Evolutionary conservation across 2,113 vertebrate genomes (phyloP).

Genomic region (Trachemys scripta): DNA sequence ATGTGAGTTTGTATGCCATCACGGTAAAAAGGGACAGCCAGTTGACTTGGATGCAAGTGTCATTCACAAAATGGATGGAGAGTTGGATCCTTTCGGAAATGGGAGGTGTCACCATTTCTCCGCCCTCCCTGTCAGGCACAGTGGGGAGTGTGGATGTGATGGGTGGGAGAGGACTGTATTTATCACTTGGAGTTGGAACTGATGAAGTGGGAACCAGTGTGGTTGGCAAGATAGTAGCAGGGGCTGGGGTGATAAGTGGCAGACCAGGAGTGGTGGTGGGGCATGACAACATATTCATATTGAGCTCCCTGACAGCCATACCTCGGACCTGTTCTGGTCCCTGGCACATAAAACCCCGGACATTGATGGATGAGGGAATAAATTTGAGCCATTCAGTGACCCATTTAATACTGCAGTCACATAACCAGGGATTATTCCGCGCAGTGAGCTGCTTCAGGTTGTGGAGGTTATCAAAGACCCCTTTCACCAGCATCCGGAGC

Average conservation of each 20-base stretch:
- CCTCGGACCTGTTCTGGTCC: slow-evolving; percentile 94
- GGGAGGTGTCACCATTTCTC: slow-evolving; percentile 83
- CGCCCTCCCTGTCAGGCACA: slow-evolving; percentile 77
- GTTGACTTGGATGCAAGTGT: slow-evolving; percentile 91
- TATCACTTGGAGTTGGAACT: slow-evolving; percentile 56
- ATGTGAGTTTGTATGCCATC: slow-evolving; percentile 94
- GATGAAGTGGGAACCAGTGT: slow-evolving; percentile 64
- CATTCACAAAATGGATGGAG: slow-evolving; percentile 91
- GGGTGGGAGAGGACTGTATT: slow-evolving; percentile 63
- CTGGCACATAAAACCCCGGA: slow-evolving; percentile 94
- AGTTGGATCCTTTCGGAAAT: slow-evolving; percentile 90
- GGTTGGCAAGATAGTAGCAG: slow-evolving; percentile 74
- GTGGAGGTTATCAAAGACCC: slow-evolving; percentile 92
- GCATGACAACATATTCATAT: slow-evolving; percentile 92
- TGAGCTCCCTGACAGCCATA: slow-evolving; percentile 96
- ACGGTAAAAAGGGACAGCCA: slow-evolving; percentile 93
- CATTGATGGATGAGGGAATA: slow-evolving; percentile 89
- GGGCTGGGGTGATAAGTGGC: slow-evolving; percentile 77
- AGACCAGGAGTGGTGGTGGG: slow-evolving; percentile 81
- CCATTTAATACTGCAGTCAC: slow-evolving; percentile 96
- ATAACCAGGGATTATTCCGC: slow-evolving; percentile 95
- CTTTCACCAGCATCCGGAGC: slow-evolving; percentile 89
- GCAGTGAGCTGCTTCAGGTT: slow-evolving; percentile 92
- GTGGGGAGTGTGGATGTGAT: slow-evolving; percentile 80
- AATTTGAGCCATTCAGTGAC: slow-evolving; percentile 96